Evolutionary conservation across 2,888 invertebrate genomes (phyloP), one percentile per base, ranked within the genome.

Genomic region (Eupithecia tripunctaria): DNA sequence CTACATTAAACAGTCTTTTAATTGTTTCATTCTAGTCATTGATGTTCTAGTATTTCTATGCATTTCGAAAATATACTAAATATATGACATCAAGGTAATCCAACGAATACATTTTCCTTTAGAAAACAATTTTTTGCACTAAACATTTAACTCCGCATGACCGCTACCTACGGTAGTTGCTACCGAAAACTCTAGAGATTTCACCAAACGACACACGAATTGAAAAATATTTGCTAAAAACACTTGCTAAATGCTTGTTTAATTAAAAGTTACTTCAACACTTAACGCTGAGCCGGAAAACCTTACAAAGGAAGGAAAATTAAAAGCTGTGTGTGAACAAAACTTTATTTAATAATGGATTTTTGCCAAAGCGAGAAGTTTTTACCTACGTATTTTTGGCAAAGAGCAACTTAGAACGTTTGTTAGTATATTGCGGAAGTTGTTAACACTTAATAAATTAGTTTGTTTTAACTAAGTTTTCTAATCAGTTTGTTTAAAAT

Each of bases 291-390:
- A 64, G 68, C 74, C 72, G 76, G 71, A 71, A 66, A 72, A 60
- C 70, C 71, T 68, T 69, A 72, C 77, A 77, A 79, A 76, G 78
- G 72, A 77, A 63, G 47, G 75, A 75, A 76, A 77, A 71, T 74
- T 72, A 78, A 75, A 79, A 78, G 75, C 74, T 68, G 62, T 66
- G 73, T 76, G 73, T 71, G 67, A 70, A 70, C 51, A 14, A 47
- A 75, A 67, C 65, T 78, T 78, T 76, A 73, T 75, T 68, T 73
- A 72, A 62, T 68, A 77, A 62, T 75, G 63, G 68, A 73, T 68
- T 74, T 72, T 72, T 68, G 77, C 71, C 72, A 74, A 65, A 64
- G 38, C 38, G 64, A 38, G 47, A 72, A 68, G 60, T 59, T 72
- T 51, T 56, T 56, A 56, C 18, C 27, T 7, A 62, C 38, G 38